These are phyloP conservation scores for Apomyelois bistriatella DNA, from an alignment of 2,888 invertebrate species.

Conservation along the genomic window DNA sequence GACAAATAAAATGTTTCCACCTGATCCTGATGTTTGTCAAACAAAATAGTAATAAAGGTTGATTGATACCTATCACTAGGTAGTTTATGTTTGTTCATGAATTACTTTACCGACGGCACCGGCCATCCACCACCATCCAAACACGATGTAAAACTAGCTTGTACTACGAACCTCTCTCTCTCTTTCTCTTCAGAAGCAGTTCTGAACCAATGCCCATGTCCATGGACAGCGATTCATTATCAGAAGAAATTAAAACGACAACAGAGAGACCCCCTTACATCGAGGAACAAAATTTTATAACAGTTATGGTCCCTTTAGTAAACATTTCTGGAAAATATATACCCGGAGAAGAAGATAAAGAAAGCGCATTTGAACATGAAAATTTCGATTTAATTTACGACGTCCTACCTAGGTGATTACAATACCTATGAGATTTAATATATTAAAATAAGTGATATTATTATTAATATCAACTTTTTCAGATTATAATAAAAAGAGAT, in stretches of 20 bases:
- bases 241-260: neutral
- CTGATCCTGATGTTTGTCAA: too few relatives aligned
- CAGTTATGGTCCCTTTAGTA: constrained; percentile 53
- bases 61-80: too few relatives aligned
- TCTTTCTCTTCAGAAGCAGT: neutral
- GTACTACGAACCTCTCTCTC: too few relatives aligned
- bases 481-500: too few relatives aligned
- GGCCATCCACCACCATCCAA: too few relatives aligned
- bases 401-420: constrained; percentile 48
- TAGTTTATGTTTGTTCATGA: too few relatives aligned
- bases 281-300: constrained; percentile 29
- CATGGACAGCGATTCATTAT: neutral
- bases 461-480: too few relatives aligned
- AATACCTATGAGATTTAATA: neutral
- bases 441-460: too few relatives aligned
- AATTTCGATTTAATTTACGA: constrained; percentile 48
- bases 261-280: neutral
- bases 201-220: neutral
- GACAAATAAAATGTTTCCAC: too few relatives aligned
- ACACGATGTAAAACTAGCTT: too few relatives aligned
- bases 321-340: constrained; percentile 47
- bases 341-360: constrained; percentile 17
- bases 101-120: too few relatives aligned
- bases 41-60: too few relatives aligned
- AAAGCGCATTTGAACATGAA: constrained; percentile 33